Base-by-base conservation (phyloP, 2,888 invertebrate genomes). In the Himalopsyche anomala region DNA sequence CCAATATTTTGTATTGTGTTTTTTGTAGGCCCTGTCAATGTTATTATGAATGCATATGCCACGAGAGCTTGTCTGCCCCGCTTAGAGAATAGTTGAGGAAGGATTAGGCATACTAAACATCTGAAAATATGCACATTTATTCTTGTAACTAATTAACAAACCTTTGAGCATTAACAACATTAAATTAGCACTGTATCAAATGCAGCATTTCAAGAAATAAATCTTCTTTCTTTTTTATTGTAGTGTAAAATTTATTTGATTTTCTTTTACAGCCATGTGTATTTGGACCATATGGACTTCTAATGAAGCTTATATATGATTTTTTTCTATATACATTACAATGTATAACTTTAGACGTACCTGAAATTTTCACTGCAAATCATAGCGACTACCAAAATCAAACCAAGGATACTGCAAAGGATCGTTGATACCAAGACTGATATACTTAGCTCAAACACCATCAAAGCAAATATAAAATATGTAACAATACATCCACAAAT, bases 401-500 rank as follows among this genome's bases (percentile, higher is more conserved):
- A 0, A n/a, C 42, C 42, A 40, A 80, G 36, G 11, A 38, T 19
- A 40, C 28, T 80, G 80, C 42, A 45, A 19, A 62, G 19, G 19
- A 62, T 62, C 15, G 55, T 55, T 4, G 85, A 85, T 51, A 36
- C 19, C 9, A 82, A 54, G 15, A 82, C 9, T 17, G 85, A 74
- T 12, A 85, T 54, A 8, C 55, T 82, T 5, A 85, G 36, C 38
- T 85, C 51, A 45, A 82, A 82, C 17, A 85, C 82, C 19, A 85
- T 54, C 28, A 82, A 55, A 11, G 40, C 55, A 51, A 69, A 85
- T 15, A 85, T 11, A 12, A 85, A 38, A 51, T 85, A 85, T 82
- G 85, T 69, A 4, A 85, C 51, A 38, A 84, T 19, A 45, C 80
- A 84, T 54, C 84, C 84, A 55, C 45, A 54, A n/a, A 80, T 62